These are phyloP conservation scores for Matsumurasca onukii DNA, from an alignment of 1,140 invertebrate species.

Conservation along the genomic window DNA sequence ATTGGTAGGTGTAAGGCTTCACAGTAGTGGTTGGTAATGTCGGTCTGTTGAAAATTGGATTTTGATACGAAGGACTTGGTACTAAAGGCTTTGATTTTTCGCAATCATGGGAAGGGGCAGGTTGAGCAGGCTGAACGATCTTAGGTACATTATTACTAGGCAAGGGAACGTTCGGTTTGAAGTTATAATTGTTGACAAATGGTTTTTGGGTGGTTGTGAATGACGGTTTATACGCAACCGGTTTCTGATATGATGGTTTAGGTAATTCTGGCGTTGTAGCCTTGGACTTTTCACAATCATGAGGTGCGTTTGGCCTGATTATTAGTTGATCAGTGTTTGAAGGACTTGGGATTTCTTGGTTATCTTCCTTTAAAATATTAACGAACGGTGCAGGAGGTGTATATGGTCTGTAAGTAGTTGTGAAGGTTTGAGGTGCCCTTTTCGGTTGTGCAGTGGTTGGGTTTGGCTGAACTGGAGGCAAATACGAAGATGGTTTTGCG, in stretches of 20 bases:
- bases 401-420: not conserved
- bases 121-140: not conserved
- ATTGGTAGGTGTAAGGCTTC: no score
- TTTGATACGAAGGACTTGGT: no score
- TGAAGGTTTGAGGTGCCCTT: not conserved
- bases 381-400: not conserved
- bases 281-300: not conserved
- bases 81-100: not conserved
- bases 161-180: slow-evolving; percentile 12
- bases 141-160: slow-evolving; percentile 6
- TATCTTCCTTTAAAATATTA: not conserved
- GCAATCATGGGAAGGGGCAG: no score
- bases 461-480: not conserved
- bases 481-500: not conserved
- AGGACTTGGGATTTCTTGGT: slow-evolving; percentile 2
- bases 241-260: not conserved
- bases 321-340: not conserved
- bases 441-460: slow-evolving; percentile 4
- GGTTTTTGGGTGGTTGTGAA: not conserved
- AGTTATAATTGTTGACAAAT: no score
- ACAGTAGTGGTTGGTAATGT: no score
- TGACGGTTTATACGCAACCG: not conserved
- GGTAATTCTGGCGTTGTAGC: not conserved
- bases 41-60: no score
- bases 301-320: not conserved